These are phyloP conservation scores for Artibeus jamaicensis DNA, from an alignment of 2,797 vertebrate genomes.

Conservation along the genomic window DNA sequence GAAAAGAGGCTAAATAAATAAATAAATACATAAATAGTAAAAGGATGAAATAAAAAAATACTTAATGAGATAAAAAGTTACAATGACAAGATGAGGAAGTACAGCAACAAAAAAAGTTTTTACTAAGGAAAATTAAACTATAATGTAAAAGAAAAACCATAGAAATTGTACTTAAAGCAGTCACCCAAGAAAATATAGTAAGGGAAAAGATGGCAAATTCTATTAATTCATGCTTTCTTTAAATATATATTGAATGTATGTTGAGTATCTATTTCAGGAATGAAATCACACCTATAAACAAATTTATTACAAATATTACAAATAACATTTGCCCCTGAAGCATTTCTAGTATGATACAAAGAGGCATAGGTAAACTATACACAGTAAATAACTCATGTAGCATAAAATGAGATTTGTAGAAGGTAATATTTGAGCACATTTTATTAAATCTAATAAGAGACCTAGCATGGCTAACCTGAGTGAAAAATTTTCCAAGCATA, in stretches of 20 bases:
- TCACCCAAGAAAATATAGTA: not conserved
- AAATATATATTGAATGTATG: not conserved
- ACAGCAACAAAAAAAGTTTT: not conserved
- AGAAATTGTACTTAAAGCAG: not conserved
- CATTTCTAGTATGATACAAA: not conserved
- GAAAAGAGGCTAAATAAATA: not conserved
- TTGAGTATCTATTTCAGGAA: not conserved
- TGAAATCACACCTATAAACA: not conserved
- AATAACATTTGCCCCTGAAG: not conserved
- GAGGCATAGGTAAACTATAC: not conserved
- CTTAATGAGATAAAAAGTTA: too few relatives aligned
- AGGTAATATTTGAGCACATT: not conserved
- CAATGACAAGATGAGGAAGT: too few relatives aligned
- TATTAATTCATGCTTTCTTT: not conserved
- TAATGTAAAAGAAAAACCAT: not conserved
- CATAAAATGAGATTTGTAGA: not conserved
- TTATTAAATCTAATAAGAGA: not conserved
- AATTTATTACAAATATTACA: not conserved
- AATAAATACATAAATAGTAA: not conserved
- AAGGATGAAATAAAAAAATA: too few relatives aligned
- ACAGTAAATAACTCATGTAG: not conserved
- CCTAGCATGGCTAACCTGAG: too few relatives aligned
- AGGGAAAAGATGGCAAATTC: not conserved
- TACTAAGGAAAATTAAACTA: not conserved
- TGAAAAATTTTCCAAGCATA: not conserved